Conservation (phyloP, 1,140 invertebrate species). For the Drosophila repleta region DNA sequence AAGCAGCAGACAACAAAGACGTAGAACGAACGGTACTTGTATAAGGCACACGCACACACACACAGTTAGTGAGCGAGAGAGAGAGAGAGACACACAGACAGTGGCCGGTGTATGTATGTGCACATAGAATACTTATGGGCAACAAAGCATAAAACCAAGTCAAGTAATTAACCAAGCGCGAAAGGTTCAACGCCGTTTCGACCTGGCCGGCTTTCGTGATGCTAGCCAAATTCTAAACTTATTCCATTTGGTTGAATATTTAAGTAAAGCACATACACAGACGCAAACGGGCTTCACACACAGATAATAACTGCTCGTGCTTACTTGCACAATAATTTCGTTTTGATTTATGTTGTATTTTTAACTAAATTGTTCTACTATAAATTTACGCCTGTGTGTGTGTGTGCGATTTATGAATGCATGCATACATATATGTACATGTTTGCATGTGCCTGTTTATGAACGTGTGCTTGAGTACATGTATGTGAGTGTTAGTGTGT, state of each 20-base stretch:
- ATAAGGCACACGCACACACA: slow-evolving; percentile 22
- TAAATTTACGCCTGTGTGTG: slow-evolving; percentile 27
- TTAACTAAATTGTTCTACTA: slow-evolving; percentile 55
- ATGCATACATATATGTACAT: background rate
- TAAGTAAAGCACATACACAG: slow-evolving; percentile 1
- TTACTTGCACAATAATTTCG: slow-evolving; percentile 28
- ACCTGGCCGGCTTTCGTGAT: slow-evolving; percentile 48
- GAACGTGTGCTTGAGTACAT: background rate
- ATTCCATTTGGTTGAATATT: slow-evolving; percentile 41
- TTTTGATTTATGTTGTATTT: slow-evolving; percentile 51
- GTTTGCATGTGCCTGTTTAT: slow-evolving; percentile 5
- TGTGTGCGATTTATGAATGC: slow-evolving; percentile 18
- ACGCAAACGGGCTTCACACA: slow-evolving; percentile 1
- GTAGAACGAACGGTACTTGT: slow-evolving; percentile 40
- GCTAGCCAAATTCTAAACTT: slow-evolving; percentile 18
- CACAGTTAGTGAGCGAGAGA: slow-evolving; percentile 26
- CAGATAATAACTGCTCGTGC: slow-evolving; percentile 18
- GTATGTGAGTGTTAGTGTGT: background rate
- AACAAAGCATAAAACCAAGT: slow-evolving; percentile 60
- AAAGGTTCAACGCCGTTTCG: slow-evolving; percentile 66
- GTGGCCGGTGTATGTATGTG: slow-evolving; percentile 3
- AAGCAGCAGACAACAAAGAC: slow-evolving; percentile 68
- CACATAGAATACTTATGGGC: slow-evolving; percentile 25
- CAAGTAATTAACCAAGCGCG: slow-evolving; percentile 72
- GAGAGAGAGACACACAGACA: background rate